Evolutionary conservation across 2,797 vertebrate species (phyloP).

Genomic region (Nothura maculosa): DNA sequence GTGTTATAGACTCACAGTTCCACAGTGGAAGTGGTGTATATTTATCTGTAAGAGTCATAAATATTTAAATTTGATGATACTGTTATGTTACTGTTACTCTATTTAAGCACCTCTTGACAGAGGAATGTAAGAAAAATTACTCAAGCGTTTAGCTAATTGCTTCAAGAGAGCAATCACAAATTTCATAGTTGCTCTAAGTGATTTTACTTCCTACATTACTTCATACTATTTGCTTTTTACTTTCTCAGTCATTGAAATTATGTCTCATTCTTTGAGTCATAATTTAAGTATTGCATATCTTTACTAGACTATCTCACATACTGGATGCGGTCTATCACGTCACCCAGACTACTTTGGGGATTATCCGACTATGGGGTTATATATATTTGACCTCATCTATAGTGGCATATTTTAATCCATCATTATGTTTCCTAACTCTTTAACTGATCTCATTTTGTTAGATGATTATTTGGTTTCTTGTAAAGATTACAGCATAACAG

Average conservation of each 20-base stretch:
- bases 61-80: background rate
- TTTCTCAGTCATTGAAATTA: background rate
- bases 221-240: background rate
- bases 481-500: background rate
- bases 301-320: background rate
- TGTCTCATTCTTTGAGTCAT: background rate
- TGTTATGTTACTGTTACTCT: too few relatives aligned
- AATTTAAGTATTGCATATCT: background rate
- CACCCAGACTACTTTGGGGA: background rate
- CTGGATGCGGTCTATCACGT: background rate
- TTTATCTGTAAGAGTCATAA: background rate
- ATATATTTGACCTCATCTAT: background rate
- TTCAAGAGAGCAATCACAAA: background rate
- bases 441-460: background rate
- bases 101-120: background rate
- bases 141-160: fast-evolving
- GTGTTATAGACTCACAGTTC: background rate
- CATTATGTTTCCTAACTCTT: background rate
- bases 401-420: background rate
- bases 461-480: background rate
- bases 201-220: background rate
- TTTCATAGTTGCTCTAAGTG: background rate
- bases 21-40: background rate
- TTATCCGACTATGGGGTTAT: background rate
- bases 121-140: background rate